Percentiles rank a stretch among this genome's conserved stretches.
phyloP scores from a whole-genome alignment of 2,797 vertebrate genomes.

The Gadopsis bispinosus region DNA sequence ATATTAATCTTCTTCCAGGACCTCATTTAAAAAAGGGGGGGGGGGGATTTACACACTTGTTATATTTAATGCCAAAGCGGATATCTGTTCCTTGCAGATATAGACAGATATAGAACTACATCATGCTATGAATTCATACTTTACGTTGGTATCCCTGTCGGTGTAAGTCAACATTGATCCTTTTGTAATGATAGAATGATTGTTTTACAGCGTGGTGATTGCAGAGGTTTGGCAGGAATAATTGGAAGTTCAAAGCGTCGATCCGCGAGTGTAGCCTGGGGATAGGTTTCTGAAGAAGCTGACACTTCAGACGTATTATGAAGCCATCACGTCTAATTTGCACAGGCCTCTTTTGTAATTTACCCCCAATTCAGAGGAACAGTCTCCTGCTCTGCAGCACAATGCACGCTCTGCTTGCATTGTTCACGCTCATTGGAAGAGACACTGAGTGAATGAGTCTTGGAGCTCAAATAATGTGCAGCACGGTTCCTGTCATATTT shows the following conservation, averaged over 20 bases:
- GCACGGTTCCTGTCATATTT: slow-evolving; percentile 77
- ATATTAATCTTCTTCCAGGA: slow-evolving; percentile 71
- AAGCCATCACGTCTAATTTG: slow-evolving; percentile 82
- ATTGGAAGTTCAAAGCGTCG: slow-evolving; percentile 76
- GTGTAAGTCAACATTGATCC: slow-evolving; percentile 68
- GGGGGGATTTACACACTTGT: slow-evolving; percentile 15
- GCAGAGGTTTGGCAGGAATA: slow-evolving; percentile 75
- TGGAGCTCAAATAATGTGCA: slow-evolving; percentile 75
- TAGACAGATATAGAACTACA: slow-evolving; percentile 35
- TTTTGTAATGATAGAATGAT: slow-evolving; percentile 54
- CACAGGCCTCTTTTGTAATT: slow-evolving; percentile 80
- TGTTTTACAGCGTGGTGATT: slow-evolving; percentile 71
- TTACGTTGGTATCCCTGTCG: slow-evolving; percentile 43
- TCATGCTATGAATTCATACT: slow-evolving; percentile 36
- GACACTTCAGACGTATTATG: slow-evolving; percentile 79
- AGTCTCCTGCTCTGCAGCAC: slow-evolving; percentile 71
- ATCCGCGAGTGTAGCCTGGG: slow-evolving; percentile 71
- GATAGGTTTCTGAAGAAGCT: slow-evolving; percentile 71
- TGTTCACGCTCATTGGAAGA: slow-evolving; percentile 79
- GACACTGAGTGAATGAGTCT: slow-evolving; percentile 80
- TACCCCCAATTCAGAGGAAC: slow-evolving; percentile 74
- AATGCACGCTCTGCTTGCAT: slow-evolving; percentile 74
- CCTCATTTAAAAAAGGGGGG: slow-evolving; percentile 42
- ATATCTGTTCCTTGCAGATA: slow-evolving; percentile 46
- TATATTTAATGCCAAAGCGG: slow-evolving; percentile 30